Percentiles rank a stretch among this genome's conserved stretches.
phyloP scores from a whole-genome alignment of 2,888 invertebrate species.

The Hoplodrina ambigua region DNA sequence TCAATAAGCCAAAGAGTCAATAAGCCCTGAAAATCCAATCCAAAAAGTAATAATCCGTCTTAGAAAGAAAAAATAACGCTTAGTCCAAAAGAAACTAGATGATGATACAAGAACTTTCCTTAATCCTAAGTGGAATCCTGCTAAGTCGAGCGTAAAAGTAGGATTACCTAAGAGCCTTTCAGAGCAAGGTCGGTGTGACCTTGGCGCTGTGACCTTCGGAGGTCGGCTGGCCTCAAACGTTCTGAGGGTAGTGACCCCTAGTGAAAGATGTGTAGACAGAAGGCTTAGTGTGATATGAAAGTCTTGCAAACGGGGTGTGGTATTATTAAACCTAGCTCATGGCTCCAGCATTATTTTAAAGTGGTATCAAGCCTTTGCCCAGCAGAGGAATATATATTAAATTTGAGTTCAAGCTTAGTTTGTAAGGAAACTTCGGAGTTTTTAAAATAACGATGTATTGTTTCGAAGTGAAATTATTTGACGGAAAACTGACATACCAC shows the following conservation, averaged over 20 bases:
- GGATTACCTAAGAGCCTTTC: slow-evolving; percentile 56
- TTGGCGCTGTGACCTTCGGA: slow-evolving; percentile 58
- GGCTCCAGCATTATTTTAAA: not conserved
- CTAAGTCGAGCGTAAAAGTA: slow-evolving; percentile 34
- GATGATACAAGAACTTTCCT: slow-evolving; percentile 16
- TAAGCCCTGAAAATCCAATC: slow-evolving; percentile 15
- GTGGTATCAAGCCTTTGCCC: too few relatives aligned
- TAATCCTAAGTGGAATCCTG: slow-evolving; percentile 41
- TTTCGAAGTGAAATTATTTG: too few relatives aligned
- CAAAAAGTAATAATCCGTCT: slow-evolving; percentile 3
- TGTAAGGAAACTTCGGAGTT: too few relatives aligned
- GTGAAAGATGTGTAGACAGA: not conserved
- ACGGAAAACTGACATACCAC: too few relatives aligned
- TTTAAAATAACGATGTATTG: too few relatives aligned
- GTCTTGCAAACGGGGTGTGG: not conserved
- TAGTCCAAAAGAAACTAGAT: slow-evolving; percentile 5
- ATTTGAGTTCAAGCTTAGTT: too few relatives aligned
- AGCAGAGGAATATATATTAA: too few relatives aligned
- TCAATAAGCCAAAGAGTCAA: not conserved
- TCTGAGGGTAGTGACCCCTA: slow-evolving; percentile 47
- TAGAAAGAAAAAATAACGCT: slow-evolving; percentile 8
- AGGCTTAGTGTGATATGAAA: slow-evolving; percentile 17
- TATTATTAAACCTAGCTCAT: too few relatives aligned
- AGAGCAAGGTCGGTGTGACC: slow-evolving; percentile 55
- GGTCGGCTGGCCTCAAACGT: slow-evolving; percentile 42